These are phyloP conservation scores for Vimba vimba DNA, from an alignment of 2,113 vertebrate genomes.

Conservation along the genomic window DNA sequence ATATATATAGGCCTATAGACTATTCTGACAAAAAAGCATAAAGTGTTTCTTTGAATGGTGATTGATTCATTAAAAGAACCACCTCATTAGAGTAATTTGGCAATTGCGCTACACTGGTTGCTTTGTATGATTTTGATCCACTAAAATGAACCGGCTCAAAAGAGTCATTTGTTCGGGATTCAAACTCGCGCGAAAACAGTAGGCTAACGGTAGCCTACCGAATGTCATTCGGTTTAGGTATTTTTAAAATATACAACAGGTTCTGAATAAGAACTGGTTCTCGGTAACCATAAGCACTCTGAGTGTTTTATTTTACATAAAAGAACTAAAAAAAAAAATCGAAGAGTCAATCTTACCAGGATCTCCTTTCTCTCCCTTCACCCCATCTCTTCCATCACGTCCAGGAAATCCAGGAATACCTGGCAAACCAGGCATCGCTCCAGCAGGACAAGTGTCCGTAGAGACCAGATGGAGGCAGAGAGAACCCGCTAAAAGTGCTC, in stretches of 20 bases:
- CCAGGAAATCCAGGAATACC: constrained; percentile 85
- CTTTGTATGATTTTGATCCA: background rate
- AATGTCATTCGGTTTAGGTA: background rate
- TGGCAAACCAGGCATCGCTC: constrained; percentile 78
- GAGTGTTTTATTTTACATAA: background rate
- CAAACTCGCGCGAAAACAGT: background rate
- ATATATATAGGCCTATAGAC: too few relatives aligned
- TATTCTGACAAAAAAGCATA: too few relatives aligned
- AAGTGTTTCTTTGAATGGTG: background rate
- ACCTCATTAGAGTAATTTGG: too few relatives aligned
- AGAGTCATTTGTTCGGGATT: background rate
- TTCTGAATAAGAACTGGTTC: background rate
- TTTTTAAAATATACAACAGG: background rate
- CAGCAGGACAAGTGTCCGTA: constrained; percentile 16
- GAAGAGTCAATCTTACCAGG: constrained; percentile 61
- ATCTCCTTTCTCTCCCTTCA: constrained; percentile 67
- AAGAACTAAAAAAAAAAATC: too few relatives aligned
- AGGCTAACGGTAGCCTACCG: background rate
- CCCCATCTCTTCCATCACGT: constrained; percentile 84
- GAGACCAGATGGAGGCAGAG: constrained; percentile 38
- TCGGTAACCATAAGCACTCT: background rate
- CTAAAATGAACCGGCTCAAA: background rate
- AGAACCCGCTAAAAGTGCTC: constrained; percentile 42
- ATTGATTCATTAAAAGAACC: background rate
- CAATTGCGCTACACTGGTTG: too few relatives aligned